phyloP scores from a whole-genome alignment of 2,113 vertebrate species.

The Corythaeola cristata region DNA sequence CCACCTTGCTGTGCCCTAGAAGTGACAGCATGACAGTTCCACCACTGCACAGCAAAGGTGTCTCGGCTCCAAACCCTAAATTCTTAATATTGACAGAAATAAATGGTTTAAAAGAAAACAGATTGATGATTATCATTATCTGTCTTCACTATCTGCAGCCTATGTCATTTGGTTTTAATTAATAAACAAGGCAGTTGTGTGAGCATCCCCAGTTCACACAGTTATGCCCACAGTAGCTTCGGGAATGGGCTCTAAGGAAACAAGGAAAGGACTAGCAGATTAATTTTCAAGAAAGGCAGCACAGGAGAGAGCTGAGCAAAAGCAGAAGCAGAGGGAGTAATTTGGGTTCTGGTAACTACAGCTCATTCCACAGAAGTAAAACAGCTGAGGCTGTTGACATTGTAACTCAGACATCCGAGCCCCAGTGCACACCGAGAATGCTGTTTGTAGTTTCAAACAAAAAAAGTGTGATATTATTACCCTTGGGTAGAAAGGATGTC shows the following conservation, averaged over 20 bases:
- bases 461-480: not conserved
- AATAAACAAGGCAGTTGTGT: not conserved
- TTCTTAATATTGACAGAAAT: not conserved
- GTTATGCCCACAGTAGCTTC: not conserved
- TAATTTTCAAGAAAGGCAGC: not conserved
- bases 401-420: not conserved
- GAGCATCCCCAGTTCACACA: not conserved
- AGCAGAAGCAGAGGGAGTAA: slow-evolving; percentile 21
- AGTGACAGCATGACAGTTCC: not conserved
- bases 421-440: not conserved
- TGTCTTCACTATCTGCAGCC: not conserved
- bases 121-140: not conserved
- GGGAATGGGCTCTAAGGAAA: not conserved
- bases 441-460: not conserved
- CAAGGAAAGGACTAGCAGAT: not conserved
- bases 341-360: not conserved
- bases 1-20: not conserved
- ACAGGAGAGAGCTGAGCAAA: not conserved
- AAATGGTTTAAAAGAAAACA: not conserved
- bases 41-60: not conserved
- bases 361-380: not conserved
- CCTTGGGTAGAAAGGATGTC: not conserved
- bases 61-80: not conserved
- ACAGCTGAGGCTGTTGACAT: slow-evolving; percentile 11
- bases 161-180: not conserved